Base-by-base conservation (phyloP, 1,140 invertebrate genomes). In the Pseudomyrmex dendroicus region DNA sequence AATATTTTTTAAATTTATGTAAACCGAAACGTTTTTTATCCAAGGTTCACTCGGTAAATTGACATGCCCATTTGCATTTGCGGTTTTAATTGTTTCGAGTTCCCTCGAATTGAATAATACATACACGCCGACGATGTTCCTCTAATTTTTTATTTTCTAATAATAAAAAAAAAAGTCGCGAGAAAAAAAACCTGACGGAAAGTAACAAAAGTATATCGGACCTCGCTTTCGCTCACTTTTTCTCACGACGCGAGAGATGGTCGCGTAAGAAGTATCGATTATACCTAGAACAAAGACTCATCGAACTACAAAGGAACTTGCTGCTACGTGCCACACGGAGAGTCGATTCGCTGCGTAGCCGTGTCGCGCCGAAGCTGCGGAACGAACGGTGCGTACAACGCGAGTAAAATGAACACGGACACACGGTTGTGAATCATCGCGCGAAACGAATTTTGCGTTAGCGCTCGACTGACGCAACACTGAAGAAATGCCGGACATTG, bases 201-300 rank as follows among this genome's bases (percentile, higher is more conserved):
- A 63, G 57, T 48, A 15, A 48, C 61, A 25, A 74, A 61, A 86
- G 85, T 73, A 78, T 63, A 78, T 68, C 35, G 35, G 48, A 82
- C 76, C 54, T 66, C 35, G 7, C 35, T 35, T 35, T 35, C 35
- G 0, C 35, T 35, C 35, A 0, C 35, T 35, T 35, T 35, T 35
- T 35, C 35, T 35, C 0, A 35, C 17, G 68, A 57, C 35, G 48
- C 59, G 59, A 54, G 59, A 63, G 83, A 15, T 74, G 52, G 73
- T 82, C 85, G 76, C 63, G 84, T 59, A 76, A 76, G 59, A 64
- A 76, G 61, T 25, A 64, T 64, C 73, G 73, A 76, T 76, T 76
- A 76, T 76, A 76, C n/a, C 48, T 76, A 76, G 84, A 86, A 86
- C 84, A 86, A 86, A 82, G 85, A 74, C 70, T 61, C 77, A 63